Conservation (phyloP, 2,113 vertebrate species). For the Macroglossus sobrinus region DNA sequence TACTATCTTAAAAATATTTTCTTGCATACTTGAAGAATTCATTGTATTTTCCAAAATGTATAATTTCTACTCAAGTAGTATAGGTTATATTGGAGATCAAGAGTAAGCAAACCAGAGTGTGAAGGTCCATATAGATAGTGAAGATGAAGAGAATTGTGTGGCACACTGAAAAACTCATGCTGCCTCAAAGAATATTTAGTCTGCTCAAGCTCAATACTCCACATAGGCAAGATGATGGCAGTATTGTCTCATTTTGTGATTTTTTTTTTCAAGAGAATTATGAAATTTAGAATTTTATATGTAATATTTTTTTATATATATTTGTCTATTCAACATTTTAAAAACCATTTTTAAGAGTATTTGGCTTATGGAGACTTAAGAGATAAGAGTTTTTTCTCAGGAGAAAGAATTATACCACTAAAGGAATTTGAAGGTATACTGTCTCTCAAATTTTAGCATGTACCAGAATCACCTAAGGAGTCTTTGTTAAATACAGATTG, state of each 20-base stretch:
- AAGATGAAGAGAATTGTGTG: not conserved
- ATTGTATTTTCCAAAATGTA: not conserved
- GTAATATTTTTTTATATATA: not conserved
- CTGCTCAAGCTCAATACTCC: not conserved
- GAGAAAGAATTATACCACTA: not conserved
- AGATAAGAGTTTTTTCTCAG: not conserved
- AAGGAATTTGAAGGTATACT: not conserved
- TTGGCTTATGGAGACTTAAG: not conserved
- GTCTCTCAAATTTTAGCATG: not conserved
- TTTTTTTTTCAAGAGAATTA: not conserved
- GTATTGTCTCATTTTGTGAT: not conserved
- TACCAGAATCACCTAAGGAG: not conserved
- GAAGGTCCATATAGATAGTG: rapidly evolving
- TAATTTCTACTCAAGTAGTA: not conserved
- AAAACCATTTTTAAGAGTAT: not conserved
- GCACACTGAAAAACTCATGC: rapidly evolving
- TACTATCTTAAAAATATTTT: not conserved
- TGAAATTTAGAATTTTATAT: not conserved
- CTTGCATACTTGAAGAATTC: not conserved
- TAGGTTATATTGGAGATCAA: not conserved
- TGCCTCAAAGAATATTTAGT: rapidly evolving
- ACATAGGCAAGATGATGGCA: not conserved
- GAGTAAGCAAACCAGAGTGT: not conserved
- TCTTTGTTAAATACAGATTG: not conserved
- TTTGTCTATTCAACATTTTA: not conserved